These are phyloP conservation scores for Champsocephalus gunnari DNA, from an alignment of 2,797 vertebrate species.

Conservation along the genomic window DNA sequence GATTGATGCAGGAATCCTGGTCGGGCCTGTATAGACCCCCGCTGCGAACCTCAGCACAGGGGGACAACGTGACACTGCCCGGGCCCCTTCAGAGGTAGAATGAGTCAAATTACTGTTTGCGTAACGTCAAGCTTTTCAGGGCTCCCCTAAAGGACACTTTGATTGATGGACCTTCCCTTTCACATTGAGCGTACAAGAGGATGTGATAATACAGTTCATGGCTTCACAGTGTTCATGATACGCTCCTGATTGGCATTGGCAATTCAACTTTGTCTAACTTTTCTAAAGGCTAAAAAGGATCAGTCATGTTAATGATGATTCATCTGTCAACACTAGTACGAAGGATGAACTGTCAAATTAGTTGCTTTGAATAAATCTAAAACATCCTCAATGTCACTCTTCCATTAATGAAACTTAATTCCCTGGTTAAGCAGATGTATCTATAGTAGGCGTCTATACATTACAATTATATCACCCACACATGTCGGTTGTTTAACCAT, in stretches of 20 bases:
- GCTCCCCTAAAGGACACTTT: constrained; percentile 59
- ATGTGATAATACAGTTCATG: constrained; percentile 61
- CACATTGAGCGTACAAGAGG: constrained; percentile 56
- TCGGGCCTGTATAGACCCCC: constrained; percentile 42
- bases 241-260: constrained; percentile 63
- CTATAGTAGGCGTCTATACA: constrained; percentile 37
- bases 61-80: constrained; percentile 68
- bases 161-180: constrained; percentile 80
- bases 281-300: constrained; percentile 50
- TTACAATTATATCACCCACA: constrained; percentile 70
- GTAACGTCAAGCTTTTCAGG: constrained; percentile 69
- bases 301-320: constrained; percentile 49
- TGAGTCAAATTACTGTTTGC: constrained; percentile 80
- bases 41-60: constrained; percentile 56
- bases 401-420: constrained; percentile 43
- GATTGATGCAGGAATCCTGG: constrained; percentile 71
- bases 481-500: constrained; percentile 62
- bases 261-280: constrained; percentile 55
- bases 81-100: constrained; percentile 67
- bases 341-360: constrained; percentile 23
- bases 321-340: constrained; percentile 21
- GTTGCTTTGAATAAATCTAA: constrained; percentile 3
- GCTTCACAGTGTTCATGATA: constrained; percentile 46
- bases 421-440: constrained; percentile 66
- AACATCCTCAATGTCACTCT: neutral